These are phyloP conservation scores for Oophaga sylvatica DNA, from an alignment of 2,797 vertebrate genomes.

Conservation along the genomic window DNA sequence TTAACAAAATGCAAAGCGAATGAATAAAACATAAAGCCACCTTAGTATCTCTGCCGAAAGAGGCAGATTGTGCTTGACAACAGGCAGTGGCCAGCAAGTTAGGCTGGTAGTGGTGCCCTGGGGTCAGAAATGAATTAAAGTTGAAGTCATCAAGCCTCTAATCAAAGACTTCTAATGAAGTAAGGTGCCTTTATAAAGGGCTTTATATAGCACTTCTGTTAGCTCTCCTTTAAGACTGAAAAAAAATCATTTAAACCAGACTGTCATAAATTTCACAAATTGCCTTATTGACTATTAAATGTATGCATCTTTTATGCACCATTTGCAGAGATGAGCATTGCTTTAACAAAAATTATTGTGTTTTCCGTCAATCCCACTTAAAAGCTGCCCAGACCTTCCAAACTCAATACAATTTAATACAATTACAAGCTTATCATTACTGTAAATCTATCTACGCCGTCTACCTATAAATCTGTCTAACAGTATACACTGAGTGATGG, in stretches of 20 bases:
- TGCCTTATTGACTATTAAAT: not conserved
- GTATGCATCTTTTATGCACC: not conserved
- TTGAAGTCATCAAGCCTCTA: no score
- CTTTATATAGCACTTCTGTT: not conserved
- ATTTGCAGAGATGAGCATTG: slow-evolving; percentile 6
- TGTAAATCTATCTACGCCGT: slow-evolving; percentile 38
- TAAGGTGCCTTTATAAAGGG: no score
- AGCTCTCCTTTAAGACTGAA: not conserved
- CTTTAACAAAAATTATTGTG: slow-evolving; percentile 14
- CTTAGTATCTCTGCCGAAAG: no score
- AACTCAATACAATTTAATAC: slow-evolving; percentile 30
- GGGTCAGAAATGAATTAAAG: no score
- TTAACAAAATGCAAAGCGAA: no score
- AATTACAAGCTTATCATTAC: slow-evolving; percentile 44
- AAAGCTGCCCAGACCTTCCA: not conserved
- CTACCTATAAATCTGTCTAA: slow-evolving; percentile 41
- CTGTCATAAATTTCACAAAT: not conserved
- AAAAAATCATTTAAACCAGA: not conserved
- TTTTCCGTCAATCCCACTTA: slow-evolving; percentile 30
- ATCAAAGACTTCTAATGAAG: no score
- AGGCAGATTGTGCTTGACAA: no score
- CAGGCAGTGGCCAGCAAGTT: no score
- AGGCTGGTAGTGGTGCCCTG: no score
- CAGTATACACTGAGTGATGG: slow-evolving; percentile 28
- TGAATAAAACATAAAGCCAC: no score